Conservation (phyloP, 2,113 vertebrate genomes). For the Nyctereutes procyonoides region DNA sequence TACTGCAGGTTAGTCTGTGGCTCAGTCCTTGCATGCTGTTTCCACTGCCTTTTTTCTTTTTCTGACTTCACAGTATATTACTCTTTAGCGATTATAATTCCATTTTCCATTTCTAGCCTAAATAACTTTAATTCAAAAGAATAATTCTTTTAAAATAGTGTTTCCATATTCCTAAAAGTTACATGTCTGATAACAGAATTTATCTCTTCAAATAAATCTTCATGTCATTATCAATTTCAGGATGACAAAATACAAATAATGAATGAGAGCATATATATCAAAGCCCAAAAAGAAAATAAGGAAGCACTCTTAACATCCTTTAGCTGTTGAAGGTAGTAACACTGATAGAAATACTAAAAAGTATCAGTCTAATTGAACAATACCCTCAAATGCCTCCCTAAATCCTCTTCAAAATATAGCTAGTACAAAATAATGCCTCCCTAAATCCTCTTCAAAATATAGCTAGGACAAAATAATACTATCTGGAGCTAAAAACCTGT, state of each 20-base stretch:
- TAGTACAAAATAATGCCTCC: background rate
- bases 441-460: background rate
- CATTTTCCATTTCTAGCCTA: background rate
- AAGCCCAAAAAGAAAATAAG: background rate
- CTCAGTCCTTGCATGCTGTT: background rate
- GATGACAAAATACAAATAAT: conserved; percentile 14
- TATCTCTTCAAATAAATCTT: conserved; percentile 41
- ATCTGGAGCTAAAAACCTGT: background rate
- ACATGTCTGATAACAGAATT: background rate
- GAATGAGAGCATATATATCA: background rate
- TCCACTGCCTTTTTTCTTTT: background rate
- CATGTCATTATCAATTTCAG: conserved; percentile 4
- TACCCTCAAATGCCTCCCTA: background rate
- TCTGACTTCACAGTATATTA: background rate
- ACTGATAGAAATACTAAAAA: background rate
- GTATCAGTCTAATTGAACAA: background rate
- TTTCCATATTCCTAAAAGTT: background rate
- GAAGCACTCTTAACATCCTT: background rate
- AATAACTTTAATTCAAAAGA: conserved; percentile 37
- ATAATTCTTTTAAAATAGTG: background rate
- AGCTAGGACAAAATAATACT: background rate
- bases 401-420: background rate
- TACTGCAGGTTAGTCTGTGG: background rate
- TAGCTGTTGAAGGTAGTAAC: background rate
- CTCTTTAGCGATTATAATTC: background rate